These are phyloP conservation scores for Hecatera dysodea DNA, from an alignment of 2,888 invertebrate genomes.

Conservation along the genomic window DNA sequence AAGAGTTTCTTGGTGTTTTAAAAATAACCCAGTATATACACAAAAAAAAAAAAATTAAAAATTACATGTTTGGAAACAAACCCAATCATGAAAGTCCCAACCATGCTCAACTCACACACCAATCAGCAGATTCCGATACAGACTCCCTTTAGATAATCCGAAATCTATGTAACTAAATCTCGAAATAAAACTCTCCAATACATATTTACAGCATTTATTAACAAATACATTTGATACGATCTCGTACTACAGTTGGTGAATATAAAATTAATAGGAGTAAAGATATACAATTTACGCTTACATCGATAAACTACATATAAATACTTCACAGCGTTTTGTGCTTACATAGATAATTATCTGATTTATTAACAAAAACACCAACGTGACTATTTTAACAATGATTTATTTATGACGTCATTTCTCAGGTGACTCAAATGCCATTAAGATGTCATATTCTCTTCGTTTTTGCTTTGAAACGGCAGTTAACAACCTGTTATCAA, in stretches of 20 bases:
- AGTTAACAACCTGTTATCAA: neutral
- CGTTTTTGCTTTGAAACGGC: constrained; percentile 3
- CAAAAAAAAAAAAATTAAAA: neutral
- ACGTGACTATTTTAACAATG: constrained; percentile 1
- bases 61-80: no score
- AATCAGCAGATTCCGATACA: no score
- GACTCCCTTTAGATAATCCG: no score
- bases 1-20: no score
- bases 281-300: constrained; percentile 57
- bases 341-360: constrained; percentile 43
- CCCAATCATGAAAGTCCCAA: no score
- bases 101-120: no score
- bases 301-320: constrained; percentile 41
- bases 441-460: constrained; percentile 9
- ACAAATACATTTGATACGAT: constrained; percentile 64
- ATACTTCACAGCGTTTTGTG: constrained; percentile 60
- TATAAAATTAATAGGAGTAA: constrained; percentile 63
- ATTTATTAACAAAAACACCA: constrained; percentile 38
- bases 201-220: constrained; percentile 73
- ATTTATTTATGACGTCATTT: constrained; percentile 25
- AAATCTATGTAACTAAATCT: no score
- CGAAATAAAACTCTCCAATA: constrained; percentile 30
- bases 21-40: no score
- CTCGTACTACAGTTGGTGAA: constrained; percentile 54
- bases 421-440: constrained; percentile 39